Evolutionary conservation across 1,140 invertebrate genomes (phyloP).

Genomic region (Sesamia nonagrioides): DNA sequence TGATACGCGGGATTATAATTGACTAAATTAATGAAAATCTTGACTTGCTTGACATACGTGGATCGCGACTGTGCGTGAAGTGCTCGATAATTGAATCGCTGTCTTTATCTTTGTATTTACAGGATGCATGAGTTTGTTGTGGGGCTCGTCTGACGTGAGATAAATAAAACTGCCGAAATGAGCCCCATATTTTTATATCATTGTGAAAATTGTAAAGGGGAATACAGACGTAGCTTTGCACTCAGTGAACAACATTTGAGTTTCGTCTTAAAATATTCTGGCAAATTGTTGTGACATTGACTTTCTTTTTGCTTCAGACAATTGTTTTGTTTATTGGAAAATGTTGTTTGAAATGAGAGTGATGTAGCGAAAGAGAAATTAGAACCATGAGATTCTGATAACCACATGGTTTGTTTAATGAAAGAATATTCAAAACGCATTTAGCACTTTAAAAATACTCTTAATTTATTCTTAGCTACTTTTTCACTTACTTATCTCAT

Average conservation of each 20-base stretch:
- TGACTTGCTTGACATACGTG: constrained; percentile 50
- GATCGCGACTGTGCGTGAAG: constrained; percentile 48
- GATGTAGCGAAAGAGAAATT: too few relatives aligned
- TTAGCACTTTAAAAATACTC: too few relatives aligned
- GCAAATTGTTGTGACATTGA: constrained; percentile 38
- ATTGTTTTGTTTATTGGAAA: not conserved
- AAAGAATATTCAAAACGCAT: too few relatives aligned
- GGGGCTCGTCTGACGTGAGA: constrained; percentile 23
- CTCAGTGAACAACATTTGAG: constrained; percentile 23
- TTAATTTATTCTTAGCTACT: too few relatives aligned
- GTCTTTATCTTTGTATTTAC: constrained; percentile 59
- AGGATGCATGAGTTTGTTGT: constrained; percentile 53
- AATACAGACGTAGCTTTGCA: not conserved
- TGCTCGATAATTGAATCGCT: constrained; percentile 57
- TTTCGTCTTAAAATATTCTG: constrained; percentile 30
- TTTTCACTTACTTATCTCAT: too few relatives aligned
- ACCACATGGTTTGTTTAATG: too few relatives aligned
- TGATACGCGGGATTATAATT: constrained; percentile 53
- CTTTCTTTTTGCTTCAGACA: constrained; percentile 2
- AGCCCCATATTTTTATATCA: constrained; percentile 38
- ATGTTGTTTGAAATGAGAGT: not conserved
- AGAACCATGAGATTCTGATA: too few relatives aligned
- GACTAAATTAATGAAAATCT: constrained; percentile 64
- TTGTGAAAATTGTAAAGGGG: constrained; percentile 2
- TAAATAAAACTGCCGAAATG: constrained; percentile 40